Base-by-base conservation (phyloP, 2,113 vertebrate genomes). In the Sturnus vulgaris region DNA sequence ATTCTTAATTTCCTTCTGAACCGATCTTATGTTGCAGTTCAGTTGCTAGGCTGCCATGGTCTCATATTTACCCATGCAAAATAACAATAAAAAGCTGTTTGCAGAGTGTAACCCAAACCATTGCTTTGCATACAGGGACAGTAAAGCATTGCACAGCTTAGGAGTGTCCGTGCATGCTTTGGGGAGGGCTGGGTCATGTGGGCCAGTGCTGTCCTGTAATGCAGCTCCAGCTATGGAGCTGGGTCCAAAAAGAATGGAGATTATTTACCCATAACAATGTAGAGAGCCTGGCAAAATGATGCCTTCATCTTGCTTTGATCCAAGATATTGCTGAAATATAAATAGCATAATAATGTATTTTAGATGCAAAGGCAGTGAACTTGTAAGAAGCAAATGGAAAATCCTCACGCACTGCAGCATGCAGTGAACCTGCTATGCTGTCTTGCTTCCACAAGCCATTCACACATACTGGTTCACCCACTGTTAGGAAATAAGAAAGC, bases 41-140 rank as follows among this genome's bases (percentile, higher is more conserved):
- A 83, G 83, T 95, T 96, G 87, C 89, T 90, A 92, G 89, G 84
- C 63, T 96, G 85, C 71, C 24, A 8, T 6, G 28, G 55, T 83
- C 68, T 87, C 60, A 25, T 73, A 65, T 84, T 82, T 87, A 91
- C 73, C 73, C 78, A 35, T 66, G 47, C 88, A 82, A 57, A 52
- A 55, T 28, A 82, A 70, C 65, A 87, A 42, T n/a, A 55, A 35
- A 56, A 70, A 66, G 66, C 53, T 94, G 63, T 72, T 94, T 72
- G 68, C 64, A 77, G 47, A 80, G 35, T 0, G 0, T 83, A 72
- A 83, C 85, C 59, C 72, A 59, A 77, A 72, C 28, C 86, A 69
- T 5, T 46, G 61, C 63, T 63, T 84, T 87, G 53, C 37, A 3
- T 4, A 1, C 18, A 46, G 89, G 39, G 37, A 35, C 70, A 92